Base-by-base conservation (phyloP, 1,140 invertebrate species). In the Mya arenaria region DNA sequence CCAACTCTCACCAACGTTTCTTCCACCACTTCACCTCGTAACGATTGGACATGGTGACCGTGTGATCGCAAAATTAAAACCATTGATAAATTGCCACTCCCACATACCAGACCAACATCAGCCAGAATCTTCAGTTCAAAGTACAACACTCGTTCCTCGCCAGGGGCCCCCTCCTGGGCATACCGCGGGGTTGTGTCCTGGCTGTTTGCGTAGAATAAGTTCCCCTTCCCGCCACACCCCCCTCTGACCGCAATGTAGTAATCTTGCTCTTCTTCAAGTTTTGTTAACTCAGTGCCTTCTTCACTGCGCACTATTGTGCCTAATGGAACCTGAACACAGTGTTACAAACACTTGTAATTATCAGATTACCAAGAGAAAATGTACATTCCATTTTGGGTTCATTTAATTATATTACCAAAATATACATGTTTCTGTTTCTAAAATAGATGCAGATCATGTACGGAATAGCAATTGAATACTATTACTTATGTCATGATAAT, bases 211-310 rank as follows among this genome's bases (percentile, higher is more conserved):
- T 99, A 99, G 93, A 97, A 99, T 72, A 95, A 94, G 93, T 99
- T 99, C 5, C 99, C 99, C 92, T 96, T 96, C 0, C 99, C 99
- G 6, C 99, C 99, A 0, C 97, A 95, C 32, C 99, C 99, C 2
- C 99, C 99, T 87, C 97, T 92, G 15, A 98, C 98, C 15, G 96
- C 98, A 28, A 99, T 94, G 93, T 98, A 99, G 94, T 98, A 96
- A 37, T 96, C 94, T 32, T 95, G 95, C n/a, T 95, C 93, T 77
- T 94, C 89, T 30, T 94, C 92, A 39, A 99, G 93, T 90, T 97
- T 95, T 34, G 95, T 95, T 4, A 98, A 91, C 81, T 96, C 92
- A 32, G 94, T 91, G 0, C 96, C 95, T 0, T 66, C 75, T 25
- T 93, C 77, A 77, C 91, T 85, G 85, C 95, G 95, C 28, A 99